A percentile compares a stretch with the other conserved stretches of the same genome.
Conservation (phyloP, 1,140 invertebrate species). For the Hyles vespertilio region DNA sequence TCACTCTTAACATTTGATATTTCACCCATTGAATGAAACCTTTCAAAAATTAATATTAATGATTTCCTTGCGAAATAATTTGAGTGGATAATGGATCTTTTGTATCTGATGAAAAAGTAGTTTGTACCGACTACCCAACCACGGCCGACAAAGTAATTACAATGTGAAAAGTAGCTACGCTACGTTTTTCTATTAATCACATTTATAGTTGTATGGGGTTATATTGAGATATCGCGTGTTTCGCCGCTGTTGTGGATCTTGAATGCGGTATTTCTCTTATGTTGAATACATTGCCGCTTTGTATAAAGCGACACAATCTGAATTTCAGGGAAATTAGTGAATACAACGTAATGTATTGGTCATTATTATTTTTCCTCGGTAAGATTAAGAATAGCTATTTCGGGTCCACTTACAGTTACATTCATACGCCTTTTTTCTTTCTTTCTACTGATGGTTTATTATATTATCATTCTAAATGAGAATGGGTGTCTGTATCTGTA, state of each 20-base stretch:
- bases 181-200: slow-evolving; percentile 42
- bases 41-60: slow-evolving; percentile 55
- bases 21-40: slow-evolving; percentile 23
- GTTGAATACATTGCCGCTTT: no score
- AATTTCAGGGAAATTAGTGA: no score
- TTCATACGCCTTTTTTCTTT: no score
- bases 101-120: slow-evolving; percentile 59
- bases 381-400: no score
- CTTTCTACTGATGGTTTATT: no score
- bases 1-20: slow-evolving; percentile 12
- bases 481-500: no score
- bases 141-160: slow-evolving; percentile 38
- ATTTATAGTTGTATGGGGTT: slow-evolving; percentile 8
- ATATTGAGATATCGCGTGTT: slow-evolving; percentile 28
- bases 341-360: no score
- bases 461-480: no score
- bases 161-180: slow-evolving; percentile 33
- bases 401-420: no score
- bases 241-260: slow-evolving; percentile 9
- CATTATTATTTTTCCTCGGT: no score
- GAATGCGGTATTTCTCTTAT: no score
- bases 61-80: slow-evolving; percentile 50
- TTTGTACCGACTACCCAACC: slow-evolving; percentile 36
- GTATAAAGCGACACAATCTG: no score
- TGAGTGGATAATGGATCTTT: slow-evolving; percentile 60